Conservation (phyloP, 2,888 invertebrate genomes). For the Pammene aurita region DNA sequence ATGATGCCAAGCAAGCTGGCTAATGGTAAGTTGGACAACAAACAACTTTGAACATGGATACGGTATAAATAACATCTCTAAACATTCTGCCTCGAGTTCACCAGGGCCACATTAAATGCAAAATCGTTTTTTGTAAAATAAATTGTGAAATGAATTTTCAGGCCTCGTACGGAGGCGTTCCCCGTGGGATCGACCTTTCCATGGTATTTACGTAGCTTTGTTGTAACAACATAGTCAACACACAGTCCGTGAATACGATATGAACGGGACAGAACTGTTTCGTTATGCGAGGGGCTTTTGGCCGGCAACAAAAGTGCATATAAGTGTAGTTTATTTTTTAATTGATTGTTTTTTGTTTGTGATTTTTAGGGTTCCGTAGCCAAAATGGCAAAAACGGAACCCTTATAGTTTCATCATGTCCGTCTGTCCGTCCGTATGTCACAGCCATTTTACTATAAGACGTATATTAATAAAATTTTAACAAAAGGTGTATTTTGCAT, state of each 20-base stretch:
- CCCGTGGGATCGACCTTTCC: constrained; percentile 33
- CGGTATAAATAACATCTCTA: constrained; percentile 19
- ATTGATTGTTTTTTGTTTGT: too few species aligned
- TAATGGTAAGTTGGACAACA: not conserved
- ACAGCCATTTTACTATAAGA: too few species aligned
- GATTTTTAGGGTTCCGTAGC: too few species aligned
- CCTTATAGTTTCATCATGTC: too few species aligned
- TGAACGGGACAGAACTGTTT: constrained; percentile 3
- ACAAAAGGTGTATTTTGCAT: too few species aligned
- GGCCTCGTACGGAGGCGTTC: constrained; percentile 8
- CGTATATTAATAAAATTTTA: too few species aligned
- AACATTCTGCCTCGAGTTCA: constrained; percentile 3
- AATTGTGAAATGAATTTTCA: constrained; percentile 27
- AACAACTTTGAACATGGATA: not conserved
- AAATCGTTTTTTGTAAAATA: constrained; percentile 35
- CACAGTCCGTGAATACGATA: not conserved
- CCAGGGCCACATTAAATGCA: constrained; percentile 17
- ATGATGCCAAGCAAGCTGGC: not conserved
- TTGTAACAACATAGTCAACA: constrained; percentile 9
- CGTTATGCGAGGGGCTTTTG: not conserved
- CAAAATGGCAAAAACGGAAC: too few species aligned
- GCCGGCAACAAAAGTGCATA: not conserved
- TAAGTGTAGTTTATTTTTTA: too few species aligned
- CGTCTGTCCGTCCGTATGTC: too few species aligned
- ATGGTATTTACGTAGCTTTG: constrained; percentile 35